Evolutionary conservation across 2,888 invertebrate species (phyloP), one percentile per base, ranked within the genome.

Genomic region (Aleiodes testaceus): DNA sequence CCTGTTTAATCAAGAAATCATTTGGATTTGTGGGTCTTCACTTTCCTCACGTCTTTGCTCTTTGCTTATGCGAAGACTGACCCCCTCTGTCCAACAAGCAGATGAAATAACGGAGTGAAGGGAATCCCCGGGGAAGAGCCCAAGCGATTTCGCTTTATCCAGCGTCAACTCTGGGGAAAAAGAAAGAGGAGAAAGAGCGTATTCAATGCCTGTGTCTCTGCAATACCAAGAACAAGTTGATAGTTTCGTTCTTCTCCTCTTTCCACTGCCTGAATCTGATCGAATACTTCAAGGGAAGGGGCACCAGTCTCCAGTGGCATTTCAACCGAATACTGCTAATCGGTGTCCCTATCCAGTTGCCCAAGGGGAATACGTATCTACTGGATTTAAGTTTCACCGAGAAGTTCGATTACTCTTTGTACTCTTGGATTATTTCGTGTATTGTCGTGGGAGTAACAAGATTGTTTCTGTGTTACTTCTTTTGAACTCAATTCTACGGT

Each of bases 1-100:
- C 80, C 84, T 84, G 82, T 86, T 84, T 86, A 86, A 86, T 86
- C 86, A 85, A 84, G 85, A 85, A 85, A 87, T 87, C 86, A 85
- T 85, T 84, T 83, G 84, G 81, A 86, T 86, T 86, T 85, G 86
- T 79, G 77, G 85, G 86, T 83, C 85, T 87, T 87, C 86, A 69
- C 45, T 22, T 45, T 63, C 52, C 20, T 65, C 53, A 59, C 82
- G 78, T 79, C 79, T 81, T 79, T 70, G 75, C 49, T 42, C 14
- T 59, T 42, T 26, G 4, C 36, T 1, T 16, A 59, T n/a, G 16
- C 26, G 6, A 5, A 36, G 55, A n/a, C n/a, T 16, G 14, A 16
- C 42, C 59, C 3, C 59, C 1, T 9, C 1, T 36, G 1, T 52
- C 16, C 26, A 30, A 12, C 18, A 45, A 14, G 18, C 11, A 14